Percentiles rank a stretch among this genome's conserved stretches.
Evolutionary conservation across 1,140 invertebrate genomes (phyloP).

Genomic region (Drosophila ananassae): DNA sequence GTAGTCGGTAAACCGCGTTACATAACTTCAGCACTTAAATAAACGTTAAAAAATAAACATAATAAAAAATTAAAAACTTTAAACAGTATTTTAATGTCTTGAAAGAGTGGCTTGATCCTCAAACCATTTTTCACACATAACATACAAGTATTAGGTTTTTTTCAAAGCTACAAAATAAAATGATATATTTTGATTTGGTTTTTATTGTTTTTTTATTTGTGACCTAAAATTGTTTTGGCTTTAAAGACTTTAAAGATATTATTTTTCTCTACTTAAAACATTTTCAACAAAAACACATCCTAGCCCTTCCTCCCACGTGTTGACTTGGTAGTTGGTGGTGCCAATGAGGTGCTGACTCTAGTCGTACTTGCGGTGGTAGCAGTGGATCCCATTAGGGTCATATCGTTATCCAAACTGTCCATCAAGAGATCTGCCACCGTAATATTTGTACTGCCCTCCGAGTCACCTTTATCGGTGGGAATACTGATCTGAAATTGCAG

Average conservation of each 20-base stretch:
- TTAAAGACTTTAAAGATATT: slow-evolving; percentile 49
- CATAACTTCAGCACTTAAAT: slow-evolving; percentile 41
- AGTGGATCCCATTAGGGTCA: slow-evolving; percentile 52
- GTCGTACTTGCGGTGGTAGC: slow-evolving; percentile 23
- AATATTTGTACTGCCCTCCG: slow-evolving; percentile 41
- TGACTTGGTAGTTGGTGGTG: slow-evolving; percentile 23
- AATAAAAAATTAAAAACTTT: background rate
- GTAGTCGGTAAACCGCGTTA: slow-evolving; percentile 39
- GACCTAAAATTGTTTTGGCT: background rate
- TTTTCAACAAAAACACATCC: background rate
- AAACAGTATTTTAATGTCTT: too few species aligned
- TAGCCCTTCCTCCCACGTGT: slow-evolving; percentile 56
- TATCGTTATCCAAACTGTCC: slow-evolving; percentile 65
- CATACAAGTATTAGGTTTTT: too few species aligned
- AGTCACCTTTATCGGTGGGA: slow-evolving; percentile 83
- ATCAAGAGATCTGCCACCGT: slow-evolving; percentile 65
- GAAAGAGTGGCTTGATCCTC: too few species aligned
- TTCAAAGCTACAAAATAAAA: background rate
- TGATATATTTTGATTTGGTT: background rate
- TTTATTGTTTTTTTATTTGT: background rate
- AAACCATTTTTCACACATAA: too few species aligned
- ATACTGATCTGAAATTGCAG: slow-evolving; percentile 90
- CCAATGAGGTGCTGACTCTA: slow-evolving; percentile 20
- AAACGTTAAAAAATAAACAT: background rate
- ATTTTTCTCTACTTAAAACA: slow-evolving; percentile 11